Conservation (phyloP, 2,113 vertebrate species). For the Podiceps cristatus region DNA sequence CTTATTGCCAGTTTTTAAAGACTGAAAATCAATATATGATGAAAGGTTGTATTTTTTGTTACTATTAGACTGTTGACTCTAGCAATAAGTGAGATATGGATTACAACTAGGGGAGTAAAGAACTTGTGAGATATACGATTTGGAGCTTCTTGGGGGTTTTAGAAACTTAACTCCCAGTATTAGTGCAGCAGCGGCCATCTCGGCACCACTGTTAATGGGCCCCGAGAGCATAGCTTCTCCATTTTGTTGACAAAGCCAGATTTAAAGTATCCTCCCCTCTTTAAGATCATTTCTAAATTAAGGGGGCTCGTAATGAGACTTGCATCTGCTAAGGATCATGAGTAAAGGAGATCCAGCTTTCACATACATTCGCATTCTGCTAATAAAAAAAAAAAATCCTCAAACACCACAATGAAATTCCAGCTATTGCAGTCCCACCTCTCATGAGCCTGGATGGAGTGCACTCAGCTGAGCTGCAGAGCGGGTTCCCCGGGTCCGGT, state of each 20-base stretch:
- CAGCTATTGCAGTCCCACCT: neutral
- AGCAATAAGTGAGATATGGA: constrained; percentile 74
- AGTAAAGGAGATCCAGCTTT: neutral
- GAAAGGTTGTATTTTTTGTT: constrained; percentile 74
- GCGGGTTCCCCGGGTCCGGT: neutral
- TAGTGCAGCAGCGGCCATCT: neutral
- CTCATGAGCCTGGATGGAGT: neutral
- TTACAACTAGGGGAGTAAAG: constrained; percentile 61
- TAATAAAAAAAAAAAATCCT: neutral
- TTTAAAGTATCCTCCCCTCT: neutral
- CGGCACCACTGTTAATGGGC: neutral
- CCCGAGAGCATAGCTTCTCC: neutral
- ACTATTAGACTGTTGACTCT: constrained; percentile 76
- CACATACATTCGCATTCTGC: neutral
- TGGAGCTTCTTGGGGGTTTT: constrained; percentile 49
- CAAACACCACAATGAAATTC: neutral
- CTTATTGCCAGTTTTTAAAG: constrained; percentile 77
- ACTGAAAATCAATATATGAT: constrained; percentile 77
- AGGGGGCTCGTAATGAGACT: neutral
- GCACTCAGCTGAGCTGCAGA: neutral
- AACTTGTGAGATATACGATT: constrained; percentile 29
- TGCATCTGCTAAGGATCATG: neutral
- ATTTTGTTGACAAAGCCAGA: neutral
- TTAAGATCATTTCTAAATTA: neutral
- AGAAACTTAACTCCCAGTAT: constrained; percentile 24